A percentile compares a stretch with the other conserved stretches of the same genome.
These are phyloP conservation scores for Prolemur simus DNA, from an alignment of 2,113 vertebrate genomes.

Conservation along the genomic window DNA sequence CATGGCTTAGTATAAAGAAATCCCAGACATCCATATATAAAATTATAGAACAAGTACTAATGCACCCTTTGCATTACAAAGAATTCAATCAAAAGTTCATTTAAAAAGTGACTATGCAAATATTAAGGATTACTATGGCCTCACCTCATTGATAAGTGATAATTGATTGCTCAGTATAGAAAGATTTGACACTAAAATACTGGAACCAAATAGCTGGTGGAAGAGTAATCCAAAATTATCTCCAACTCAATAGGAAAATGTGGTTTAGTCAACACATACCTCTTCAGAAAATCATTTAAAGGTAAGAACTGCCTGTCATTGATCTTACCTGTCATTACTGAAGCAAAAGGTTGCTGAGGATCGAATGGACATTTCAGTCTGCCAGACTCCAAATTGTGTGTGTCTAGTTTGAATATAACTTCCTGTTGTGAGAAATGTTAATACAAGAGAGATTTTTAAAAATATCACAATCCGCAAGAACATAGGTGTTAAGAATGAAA, in stretches of 20 bases:
- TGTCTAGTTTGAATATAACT: slow-evolving; percentile 88
- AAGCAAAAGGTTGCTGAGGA: slow-evolving; percentile 94
- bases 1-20: background rate
- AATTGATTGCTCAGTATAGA: background rate
- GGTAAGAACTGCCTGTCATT: background rate
- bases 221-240: background rate
- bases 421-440: slow-evolving; percentile 83
- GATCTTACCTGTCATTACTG: slow-evolving; percentile 94
- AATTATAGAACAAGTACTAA: background rate
- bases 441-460: background rate
- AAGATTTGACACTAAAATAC: background rate
- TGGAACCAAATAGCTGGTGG: background rate
- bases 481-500: background rate
- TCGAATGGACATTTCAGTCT: slow-evolving; percentile 97
- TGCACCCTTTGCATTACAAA: background rate
- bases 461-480: background rate
- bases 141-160: background rate
- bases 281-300: slow-evolving; percentile 8
- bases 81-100: background rate
- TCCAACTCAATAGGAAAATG: background rate
- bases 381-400: slow-evolving; percentile 91
- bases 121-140: background rate
- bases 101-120: background rate
- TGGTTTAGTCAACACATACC: background rate
- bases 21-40: background rate